These are phyloP conservation scores for Caiman crocodilus DNA, from an alignment of 2,797 vertebrate genomes.

Conservation along the genomic window DNA sequence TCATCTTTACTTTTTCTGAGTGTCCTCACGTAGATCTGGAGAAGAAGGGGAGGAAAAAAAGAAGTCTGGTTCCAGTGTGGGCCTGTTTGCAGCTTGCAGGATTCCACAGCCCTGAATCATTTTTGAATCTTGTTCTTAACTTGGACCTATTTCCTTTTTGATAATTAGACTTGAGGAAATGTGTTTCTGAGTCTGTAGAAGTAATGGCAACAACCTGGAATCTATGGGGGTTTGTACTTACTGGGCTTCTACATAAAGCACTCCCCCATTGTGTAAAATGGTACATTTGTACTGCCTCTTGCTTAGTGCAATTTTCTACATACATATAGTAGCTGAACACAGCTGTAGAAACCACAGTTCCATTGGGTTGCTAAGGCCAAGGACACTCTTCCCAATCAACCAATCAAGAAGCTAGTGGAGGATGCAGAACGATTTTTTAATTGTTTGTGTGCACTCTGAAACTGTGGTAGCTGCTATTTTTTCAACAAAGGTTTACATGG, in stretches of 20 bases:
- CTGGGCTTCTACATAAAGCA: not conserved
- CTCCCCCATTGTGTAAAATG: accelerated
- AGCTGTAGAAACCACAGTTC: not conserved
- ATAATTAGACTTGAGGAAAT: not conserved
- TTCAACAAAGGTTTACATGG: not conserved
- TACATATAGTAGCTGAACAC: not conserved
- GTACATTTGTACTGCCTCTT: not conserved
- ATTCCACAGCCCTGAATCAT: accelerated
- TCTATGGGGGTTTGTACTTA: not conserved
- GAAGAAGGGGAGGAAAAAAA: not conserved
- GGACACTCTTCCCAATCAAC: not conserved
- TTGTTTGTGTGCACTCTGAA: not conserved
- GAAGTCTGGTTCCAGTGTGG: not conserved
- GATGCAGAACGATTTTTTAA: not conserved
- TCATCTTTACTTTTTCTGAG: not conserved
- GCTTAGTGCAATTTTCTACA: not conserved
- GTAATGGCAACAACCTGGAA: not conserved
- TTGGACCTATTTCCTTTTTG: not conserved
- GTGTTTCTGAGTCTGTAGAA: not conserved
- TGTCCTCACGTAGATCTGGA: not conserved
- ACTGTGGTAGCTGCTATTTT: not conserved
- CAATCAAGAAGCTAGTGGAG: not conserved
- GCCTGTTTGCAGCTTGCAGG: too few species aligned
- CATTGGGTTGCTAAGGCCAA: not conserved
- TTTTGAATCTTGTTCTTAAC: not conserved